Evolutionary conservation across 2,797 vertebrate species (phyloP), one percentile per base, ranked within the genome.

Genomic region (Lepilemur ruficaudatus): DNA sequence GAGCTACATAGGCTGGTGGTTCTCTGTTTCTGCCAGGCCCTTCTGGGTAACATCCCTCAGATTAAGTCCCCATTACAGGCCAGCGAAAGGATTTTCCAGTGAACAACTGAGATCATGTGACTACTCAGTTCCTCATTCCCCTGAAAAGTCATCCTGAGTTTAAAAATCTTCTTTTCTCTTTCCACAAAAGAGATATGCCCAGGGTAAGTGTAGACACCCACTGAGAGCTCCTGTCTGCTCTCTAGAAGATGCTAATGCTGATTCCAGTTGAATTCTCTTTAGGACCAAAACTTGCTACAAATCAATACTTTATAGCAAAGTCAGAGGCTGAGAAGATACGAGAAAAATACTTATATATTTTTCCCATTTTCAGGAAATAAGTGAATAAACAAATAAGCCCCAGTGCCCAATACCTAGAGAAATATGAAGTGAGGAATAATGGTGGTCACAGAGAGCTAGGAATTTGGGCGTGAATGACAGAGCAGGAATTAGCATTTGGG

Each of bases 51-150:
- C 95, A 92, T 98, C 97, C 97, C 82, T 97, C 94, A 93, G 88
- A 97, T 96, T 93, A 98, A 97, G 95, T 94, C 92, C 94, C 83
- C 15, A 50, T 69, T 72, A 73, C 73, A 82, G 61, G 52, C 72
- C 38, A 38, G n/a, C 75, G 79, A 95, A 92, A 94, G 96, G 89
- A 85, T 87, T 97, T 94, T 85, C 95, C 89, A 46, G 70, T 82
- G 70, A 87, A 92, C 46, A 96, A 83, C 81, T 98, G 97, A 98
- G 98, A 98, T 97, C 93, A 98, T 96, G 95, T 98, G 98, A 98
- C 99, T 96, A 97, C 97, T 98, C 98, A 98, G 98, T 98, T 98
- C 98, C 97, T 99, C 98, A 99, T 96, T 99, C 98, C 98, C 96
- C 48, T 98, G 97, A 98, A 98, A 98, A 98, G 97, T 98, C 98